Conservation (phyloP, 2,888 invertebrate genomes). For the Hoplodrina ambigua region DNA sequence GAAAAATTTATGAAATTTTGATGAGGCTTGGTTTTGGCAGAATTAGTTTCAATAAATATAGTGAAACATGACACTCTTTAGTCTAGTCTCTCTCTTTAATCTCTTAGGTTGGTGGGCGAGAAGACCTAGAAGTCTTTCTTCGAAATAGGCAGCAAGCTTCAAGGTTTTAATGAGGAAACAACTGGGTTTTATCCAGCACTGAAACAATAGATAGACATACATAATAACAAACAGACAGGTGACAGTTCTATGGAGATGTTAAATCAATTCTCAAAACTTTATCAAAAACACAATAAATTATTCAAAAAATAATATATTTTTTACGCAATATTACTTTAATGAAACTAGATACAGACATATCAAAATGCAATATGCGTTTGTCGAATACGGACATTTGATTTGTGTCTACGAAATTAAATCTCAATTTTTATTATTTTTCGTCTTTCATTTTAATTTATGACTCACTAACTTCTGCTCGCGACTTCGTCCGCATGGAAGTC, state of each 20-base stretch:
- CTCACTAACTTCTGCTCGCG: neutral
- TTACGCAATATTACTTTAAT: slow-evolving; percentile 7
- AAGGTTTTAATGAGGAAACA: too few species aligned
- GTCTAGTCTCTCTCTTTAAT: too few species aligned
- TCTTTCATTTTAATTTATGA: slow-evolving; percentile 16
- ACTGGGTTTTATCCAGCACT: too few species aligned
- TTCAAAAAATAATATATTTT: slow-evolving; percentile 1
- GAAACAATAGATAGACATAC: too few species aligned
- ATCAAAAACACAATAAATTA: slow-evolving; percentile 2
- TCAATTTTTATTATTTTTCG: neutral
- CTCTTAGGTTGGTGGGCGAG: too few species aligned
- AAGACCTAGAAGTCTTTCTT: too few species aligned
- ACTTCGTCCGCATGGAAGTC: neutral
- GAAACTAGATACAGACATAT: slow-evolving; percentile 32
- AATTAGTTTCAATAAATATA: too few species aligned
- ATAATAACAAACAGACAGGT: too few species aligned
- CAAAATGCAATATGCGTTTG: neutral
- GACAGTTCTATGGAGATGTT: neutral
- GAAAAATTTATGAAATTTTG: too few species aligned
- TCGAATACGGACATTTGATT: slow-evolving; percentile 9
- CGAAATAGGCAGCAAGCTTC: too few species aligned
- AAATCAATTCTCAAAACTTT: neutral
- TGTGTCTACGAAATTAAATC: slow-evolving; percentile 23
- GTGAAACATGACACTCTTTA: too few species aligned
- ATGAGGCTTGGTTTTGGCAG: too few species aligned